phyloP scores from a whole-genome alignment of 2,113 vertebrate genomes.

The Cryptomyrus ogoouensis region DNA sequence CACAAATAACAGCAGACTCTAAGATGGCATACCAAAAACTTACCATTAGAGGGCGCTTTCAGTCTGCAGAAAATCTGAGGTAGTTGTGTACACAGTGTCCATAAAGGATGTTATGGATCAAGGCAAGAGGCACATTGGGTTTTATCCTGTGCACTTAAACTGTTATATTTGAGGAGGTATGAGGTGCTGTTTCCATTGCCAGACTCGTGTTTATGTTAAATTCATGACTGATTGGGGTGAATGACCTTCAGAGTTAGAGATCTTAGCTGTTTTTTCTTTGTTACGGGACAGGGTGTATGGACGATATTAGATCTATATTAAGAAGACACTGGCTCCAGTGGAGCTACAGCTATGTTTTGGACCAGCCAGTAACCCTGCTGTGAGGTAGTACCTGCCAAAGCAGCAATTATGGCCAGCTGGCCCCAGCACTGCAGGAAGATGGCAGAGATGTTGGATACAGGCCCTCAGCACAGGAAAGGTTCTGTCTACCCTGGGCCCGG shows the following conservation, averaged over 20 bases:
- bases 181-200: background rate
- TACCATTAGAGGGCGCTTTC: conserved; percentile 1
- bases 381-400: background rate
- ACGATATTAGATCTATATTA: background rate
- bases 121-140: background rate
- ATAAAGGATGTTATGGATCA: background rate
- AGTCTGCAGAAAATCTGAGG: background rate
- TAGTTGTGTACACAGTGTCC: background rate
- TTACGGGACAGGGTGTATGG: background rate
- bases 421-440: background rate
- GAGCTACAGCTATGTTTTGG: background rate
- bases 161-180: background rate
- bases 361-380: background rate
- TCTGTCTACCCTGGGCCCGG: background rate
- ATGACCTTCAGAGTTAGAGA: background rate
- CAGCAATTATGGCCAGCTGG: conserved; percentile 10
- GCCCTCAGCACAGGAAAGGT: conserved; percentile 1
- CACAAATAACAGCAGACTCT: background rate
- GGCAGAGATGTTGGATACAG: background rate
- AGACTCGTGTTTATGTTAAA: background rate
- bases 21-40: background rate
- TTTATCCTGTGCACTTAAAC: background rate
- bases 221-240: background rate
- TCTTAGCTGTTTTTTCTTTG: background rate
- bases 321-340: background rate